Evolutionary conservation across 2,888 invertebrate species (phyloP), one percentile per base, ranked within the genome.

Genomic region (Mythimna albipuncta): DNA sequence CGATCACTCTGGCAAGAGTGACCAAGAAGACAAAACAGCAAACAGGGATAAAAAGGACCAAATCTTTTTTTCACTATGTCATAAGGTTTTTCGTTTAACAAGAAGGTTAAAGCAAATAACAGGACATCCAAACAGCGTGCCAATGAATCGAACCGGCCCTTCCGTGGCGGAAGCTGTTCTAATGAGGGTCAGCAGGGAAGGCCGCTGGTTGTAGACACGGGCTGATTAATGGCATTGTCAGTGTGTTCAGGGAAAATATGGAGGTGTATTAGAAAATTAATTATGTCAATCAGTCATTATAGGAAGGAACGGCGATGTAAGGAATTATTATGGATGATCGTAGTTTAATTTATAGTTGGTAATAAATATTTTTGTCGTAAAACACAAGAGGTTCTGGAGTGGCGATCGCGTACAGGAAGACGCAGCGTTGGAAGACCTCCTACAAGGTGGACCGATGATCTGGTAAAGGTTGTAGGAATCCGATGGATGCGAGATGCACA

Each of bases 141-240:
- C 65, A 69, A 73, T 73, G 69, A 77, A 71, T 72, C 62, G 78
- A 73, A 55, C 72, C 61, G 66, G 57, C 73, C 75, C 77, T 72
- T 81, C 79, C 79, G 75, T 55, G 50, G 47, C 85, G 84, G 86
- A 86, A 79, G 69, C 69, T 70, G 52, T 2, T 65, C 82, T 86
- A 86, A 86, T 84, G 84, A 86, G 86, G 86, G 85, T 75, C 71
- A 73, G 74, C 76, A 76, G 73, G n/a, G 61, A 57, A 75, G 70
- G 65, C 32, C 13, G 44, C 69, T 75, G 77, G 73, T 75, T 79
- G 72, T 75, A 58, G 55, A 41, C 57, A 50, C 11, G 26, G 26
- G 10, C 61, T 70, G 66, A 70, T 79, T 72, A 72, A 77, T 77
- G 62, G n/a, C 26, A 64, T 69, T 61, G 55, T 52, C 19, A 65